Evolutionary conservation across 1,140 invertebrate genomes (phyloP), one percentile per base, ranked within the genome.

Genomic region (Anastatus disparis): DNA sequence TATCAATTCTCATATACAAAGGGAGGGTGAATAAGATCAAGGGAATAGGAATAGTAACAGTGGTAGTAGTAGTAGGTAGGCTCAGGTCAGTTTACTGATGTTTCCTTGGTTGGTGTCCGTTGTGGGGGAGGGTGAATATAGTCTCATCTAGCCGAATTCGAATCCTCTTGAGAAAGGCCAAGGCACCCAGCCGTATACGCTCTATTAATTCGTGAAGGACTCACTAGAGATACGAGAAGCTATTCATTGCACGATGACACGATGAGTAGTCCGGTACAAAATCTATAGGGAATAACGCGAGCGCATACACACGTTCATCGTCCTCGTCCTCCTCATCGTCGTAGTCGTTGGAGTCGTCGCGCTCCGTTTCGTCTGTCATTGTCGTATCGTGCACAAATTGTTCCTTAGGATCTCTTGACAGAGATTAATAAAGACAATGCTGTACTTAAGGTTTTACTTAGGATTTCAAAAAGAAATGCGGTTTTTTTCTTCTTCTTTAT

Each of bases 191-290:
- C 1, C n/a, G 13, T 13, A 15, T 24, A 70, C 66, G 75, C 75
- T 78, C 74, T 77, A 77, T 78, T 78, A 79, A 78, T 79, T 76
- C 72, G 73, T 63, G 35, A 72, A 77, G 76, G 73, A 76, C 72
- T 73, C 76, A 64, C 53, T 71, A 71, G 66, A 76, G 65, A 65
- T 72, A 73, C 69, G n/a, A n/a, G n/a, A n/a, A n/a, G 73, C 74
- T 78, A 78, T 78, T 76, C 74, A 78, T 78, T 76, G 73, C 70
- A 52, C 72, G 75, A 75, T 77, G 76, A 77, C 71, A 76, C 65
- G 76, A 71, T n/a, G 71, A 35, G 10, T 10, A 17, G 61, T 73
- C 77, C 74, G 75, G 74, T 72, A 73, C 71, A 53, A 77, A 75
- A 71, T 77, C 77, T 74, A 48, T 31, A 3, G 75, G 75, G 75